Base-by-base conservation (phyloP, 2,113 vertebrate species). In the Capreolus pygargus region DNA sequence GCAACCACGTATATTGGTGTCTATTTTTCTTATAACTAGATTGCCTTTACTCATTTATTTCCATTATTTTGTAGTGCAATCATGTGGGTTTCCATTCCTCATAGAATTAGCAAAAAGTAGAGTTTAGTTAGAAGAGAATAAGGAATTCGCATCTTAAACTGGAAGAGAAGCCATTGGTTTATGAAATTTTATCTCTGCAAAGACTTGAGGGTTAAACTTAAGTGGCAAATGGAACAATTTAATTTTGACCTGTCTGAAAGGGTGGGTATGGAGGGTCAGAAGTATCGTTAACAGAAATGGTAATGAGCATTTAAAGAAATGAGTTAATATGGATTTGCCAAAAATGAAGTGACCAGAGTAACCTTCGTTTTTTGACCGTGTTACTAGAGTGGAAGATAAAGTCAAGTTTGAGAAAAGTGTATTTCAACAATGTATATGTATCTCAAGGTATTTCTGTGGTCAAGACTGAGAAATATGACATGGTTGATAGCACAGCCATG, bases 381-480 rank as follows among this genome's bases (percentile, higher is more conserved):
- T 89, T 67, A 19, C 76, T 88, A 28, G 58, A 88, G 9, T 23
- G 54, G 54, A 95, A 36, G 58, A 83, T 79, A 76, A 76, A 94
- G 67, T 83, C 13, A n/a, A 57, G 58, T 91, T 85, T 98, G 43
- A 93, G 58, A 96, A 92, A 36, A 55, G 17, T 82, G 39, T 58
- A 23, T 83, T 88, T 92, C 61, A 74, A 27, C 45, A 91, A 23
- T n/a, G 36, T 55, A 2, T 92, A 30, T 83, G 64, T 76, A 64
- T 91, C 76, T 79, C 13, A 57, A 90, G 57, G n/a, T 47, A 50
- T 76, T 89, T 50, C 55, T 86, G 60, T 45, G 83, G 58, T 93
- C 39, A 91, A 83, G 57, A 84, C 70, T 54, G 79, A 97, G 70
- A 95, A 95, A 64, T 64, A 79, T 28, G 78, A n/a, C 55, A 54